Conservation (phyloP, 2,888 invertebrate genomes). For the Tachystola acroxantha region DNA sequence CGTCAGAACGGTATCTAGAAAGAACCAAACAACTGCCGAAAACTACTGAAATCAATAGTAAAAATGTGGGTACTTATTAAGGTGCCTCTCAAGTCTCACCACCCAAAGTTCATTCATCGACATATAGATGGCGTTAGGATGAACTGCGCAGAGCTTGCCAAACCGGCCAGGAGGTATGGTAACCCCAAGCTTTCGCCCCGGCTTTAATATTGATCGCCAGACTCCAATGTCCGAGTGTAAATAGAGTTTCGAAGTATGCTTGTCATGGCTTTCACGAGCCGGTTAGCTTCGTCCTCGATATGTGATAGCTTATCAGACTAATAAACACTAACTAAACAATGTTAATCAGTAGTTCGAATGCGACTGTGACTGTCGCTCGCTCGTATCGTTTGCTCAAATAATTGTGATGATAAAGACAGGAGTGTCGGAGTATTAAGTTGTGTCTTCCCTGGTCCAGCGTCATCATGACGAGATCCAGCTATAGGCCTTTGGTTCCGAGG, state of each 20-base stretch:
- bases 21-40: too few relatives aligned
- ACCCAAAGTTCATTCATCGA: neutral
- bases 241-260: slow-evolving; percentile 33
- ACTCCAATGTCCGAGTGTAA: slow-evolving; percentile 42
- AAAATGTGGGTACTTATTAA: too few relatives aligned
- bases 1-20: too few relatives aligned
- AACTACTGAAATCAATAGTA: too few relatives aligned
- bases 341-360: slow-evolving; percentile 46
- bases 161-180: slow-evolving; percentile 56
- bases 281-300: slow-evolving; percentile 28
- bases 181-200: slow-evolving; percentile 53
- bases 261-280: slow-evolving; percentile 23
- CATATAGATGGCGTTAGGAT: slow-evolving; percentile 48
- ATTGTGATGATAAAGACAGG: slow-evolving; percentile 14
- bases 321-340: slow-evolving; percentile 34
- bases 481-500: slow-evolving; percentile 63
- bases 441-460: neutral
- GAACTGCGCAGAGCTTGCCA: slow-evolving; percentile 26
- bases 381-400: slow-evolving; percentile 45
- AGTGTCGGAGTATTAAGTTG: too few relatives aligned
- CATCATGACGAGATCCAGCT: slow-evolving; percentile 66
- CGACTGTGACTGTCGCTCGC: slow-evolving; percentile 35
- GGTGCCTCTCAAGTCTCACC: too few relatives aligned
- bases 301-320: slow-evolving; percentile 35
- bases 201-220: slow-evolving; percentile 55